phyloP scores from a whole-genome alignment of 1,140 invertebrate genomes.

The Bombus sibiricus region DNA sequence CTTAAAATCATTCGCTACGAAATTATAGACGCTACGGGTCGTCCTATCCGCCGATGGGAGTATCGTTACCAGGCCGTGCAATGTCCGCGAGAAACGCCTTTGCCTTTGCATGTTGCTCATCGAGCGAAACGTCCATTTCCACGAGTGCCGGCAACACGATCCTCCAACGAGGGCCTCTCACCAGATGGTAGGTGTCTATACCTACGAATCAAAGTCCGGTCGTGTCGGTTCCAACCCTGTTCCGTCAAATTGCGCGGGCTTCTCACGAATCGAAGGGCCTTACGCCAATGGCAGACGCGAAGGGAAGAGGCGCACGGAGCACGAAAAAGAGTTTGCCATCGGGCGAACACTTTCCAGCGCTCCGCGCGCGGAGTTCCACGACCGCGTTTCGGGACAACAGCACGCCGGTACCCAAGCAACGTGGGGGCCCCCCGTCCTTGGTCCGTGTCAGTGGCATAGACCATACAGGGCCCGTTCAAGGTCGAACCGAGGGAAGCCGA shows the following conservation, averaged over 20 bases:
- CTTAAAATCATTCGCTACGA: not conserved
- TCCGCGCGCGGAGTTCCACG: constrained; percentile 75
- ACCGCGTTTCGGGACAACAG: constrained; percentile 82
- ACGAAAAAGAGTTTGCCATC: constrained; percentile 80
- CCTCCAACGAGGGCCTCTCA: not conserved
- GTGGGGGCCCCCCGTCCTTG: constrained; percentile 79
- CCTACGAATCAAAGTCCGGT: not conserved
- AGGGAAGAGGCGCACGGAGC: constrained; percentile 63
- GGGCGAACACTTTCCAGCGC: constrained; percentile 78
- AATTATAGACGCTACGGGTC: not conserved
- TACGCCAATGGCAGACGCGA: constrained; percentile 72
- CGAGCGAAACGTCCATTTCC: not conserved
- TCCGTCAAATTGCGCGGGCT: not conserved
- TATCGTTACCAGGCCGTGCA: not conserved
- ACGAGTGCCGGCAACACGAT: not conserved
- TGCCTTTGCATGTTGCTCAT: not conserved
- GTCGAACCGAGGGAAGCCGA: constrained; percentile 77
- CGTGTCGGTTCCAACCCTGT: constrained; percentile 11
- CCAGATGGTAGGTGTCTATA: not conserved
- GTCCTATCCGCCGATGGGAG: not conserved
- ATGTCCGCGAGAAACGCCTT: not conserved
- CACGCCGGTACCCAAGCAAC: constrained; percentile 67
- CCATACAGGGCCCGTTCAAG: constrained; percentile 82
- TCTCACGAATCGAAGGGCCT: constrained; percentile 18
- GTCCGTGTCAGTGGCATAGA: constrained; percentile 83